A percentile compares a stretch with the other conserved stretches of the same genome.
These are phyloP conservation scores for Capromys pilorides DNA, from an alignment of 2,797 vertebrate genomes.

Conservation along the genomic window DNA sequence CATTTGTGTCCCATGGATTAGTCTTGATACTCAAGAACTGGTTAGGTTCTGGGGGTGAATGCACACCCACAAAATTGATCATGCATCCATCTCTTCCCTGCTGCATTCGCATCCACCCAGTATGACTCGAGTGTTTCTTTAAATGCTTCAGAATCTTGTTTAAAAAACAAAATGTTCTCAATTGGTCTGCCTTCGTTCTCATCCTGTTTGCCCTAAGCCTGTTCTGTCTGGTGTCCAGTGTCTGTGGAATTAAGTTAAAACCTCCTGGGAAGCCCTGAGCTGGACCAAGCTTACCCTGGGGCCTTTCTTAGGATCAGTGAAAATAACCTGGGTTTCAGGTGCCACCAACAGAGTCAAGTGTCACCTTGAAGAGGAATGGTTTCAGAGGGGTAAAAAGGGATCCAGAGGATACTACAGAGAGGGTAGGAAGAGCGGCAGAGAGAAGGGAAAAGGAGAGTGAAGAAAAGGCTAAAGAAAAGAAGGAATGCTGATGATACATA, in stretches of 20 bases:
- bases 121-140: not conserved
- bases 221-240: conserved; percentile 19
- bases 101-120: not conserved
- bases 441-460: not conserved
- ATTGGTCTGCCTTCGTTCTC: not conserved
- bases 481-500: not conserved
- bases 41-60: not conserved
- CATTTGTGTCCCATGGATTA: conserved; percentile 1
- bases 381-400: no score
- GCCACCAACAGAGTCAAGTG: not conserved
- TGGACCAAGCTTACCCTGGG: not conserved
- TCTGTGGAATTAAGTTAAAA: conserved; percentile 55
- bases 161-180: not conserved
- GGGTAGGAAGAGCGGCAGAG: not conserved
- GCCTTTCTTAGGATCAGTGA: not conserved
- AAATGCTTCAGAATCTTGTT: not conserved
- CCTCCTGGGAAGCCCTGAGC: not conserved
- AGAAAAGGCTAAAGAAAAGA: not conserved
- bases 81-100: not conserved
- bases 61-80: not conserved
- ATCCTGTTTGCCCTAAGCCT: conserved; percentile 15
- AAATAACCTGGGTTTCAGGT: not conserved
- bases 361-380: not conserved
- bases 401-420: not conserved
- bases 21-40: not conserved